phyloP scores from a whole-genome alignment of 2,797 vertebrate genomes.

The Heterohyrax brucei region DNA sequence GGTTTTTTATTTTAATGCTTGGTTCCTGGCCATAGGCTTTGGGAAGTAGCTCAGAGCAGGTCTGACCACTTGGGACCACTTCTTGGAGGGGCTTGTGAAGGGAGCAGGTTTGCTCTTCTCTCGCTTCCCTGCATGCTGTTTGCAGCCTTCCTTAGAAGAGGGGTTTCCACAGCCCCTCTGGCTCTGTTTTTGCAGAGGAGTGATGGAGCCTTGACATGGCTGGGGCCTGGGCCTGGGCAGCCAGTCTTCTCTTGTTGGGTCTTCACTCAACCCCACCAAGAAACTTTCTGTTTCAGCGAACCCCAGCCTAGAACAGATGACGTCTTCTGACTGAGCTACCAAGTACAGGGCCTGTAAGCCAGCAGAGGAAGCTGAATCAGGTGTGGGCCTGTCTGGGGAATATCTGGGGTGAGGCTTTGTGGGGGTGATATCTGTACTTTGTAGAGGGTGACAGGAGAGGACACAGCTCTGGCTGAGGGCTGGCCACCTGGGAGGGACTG shows the following conservation, averaged over 20 bases:
- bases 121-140: not conserved
- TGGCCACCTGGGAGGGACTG: not conserved
- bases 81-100: not conserved
- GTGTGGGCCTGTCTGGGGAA: not conserved
- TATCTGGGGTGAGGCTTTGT: not conserved
- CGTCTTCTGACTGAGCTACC: not conserved
- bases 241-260: not conserved
- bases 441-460: not conserved
- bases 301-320: not conserved
- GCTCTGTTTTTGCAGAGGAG: not conserved
- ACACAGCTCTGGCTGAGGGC: not conserved
- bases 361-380: not conserved
- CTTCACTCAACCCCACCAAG: not conserved
- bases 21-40: not conserved
- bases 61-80: not conserved
- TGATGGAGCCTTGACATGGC: not conserved
- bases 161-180: not conserved
- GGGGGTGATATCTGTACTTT: not conserved
- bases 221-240: not conserved
- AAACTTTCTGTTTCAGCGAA: not conserved
- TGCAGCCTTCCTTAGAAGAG: not conserved
- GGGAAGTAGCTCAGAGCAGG: not conserved
- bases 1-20: fast-evolving
- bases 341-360: not conserved
- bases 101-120: not conserved